Conservation (phyloP, 2,888 invertebrate genomes). For the Melanargia galathea region DNA sequence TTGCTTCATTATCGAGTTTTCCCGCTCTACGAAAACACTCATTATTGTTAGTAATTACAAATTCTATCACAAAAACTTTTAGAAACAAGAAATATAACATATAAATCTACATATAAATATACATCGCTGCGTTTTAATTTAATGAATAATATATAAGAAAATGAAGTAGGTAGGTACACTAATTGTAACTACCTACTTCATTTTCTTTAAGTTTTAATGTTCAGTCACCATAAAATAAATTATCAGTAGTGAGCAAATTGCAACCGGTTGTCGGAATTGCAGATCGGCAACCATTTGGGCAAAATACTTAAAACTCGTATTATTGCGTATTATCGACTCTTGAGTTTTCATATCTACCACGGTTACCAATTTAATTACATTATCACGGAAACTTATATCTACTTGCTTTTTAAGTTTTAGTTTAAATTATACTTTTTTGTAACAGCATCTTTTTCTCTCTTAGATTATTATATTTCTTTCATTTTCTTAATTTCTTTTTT, state of each 20-base stretch:
- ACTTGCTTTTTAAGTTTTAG: no score
- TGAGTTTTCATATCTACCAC: neutral
- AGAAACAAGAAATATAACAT: neutral
- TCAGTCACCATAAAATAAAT: neutral
- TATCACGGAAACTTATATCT: no score
- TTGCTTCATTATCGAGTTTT: constrained; percentile 6
- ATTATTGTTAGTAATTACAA: neutral
- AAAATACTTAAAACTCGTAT: neutral
- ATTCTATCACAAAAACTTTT: neutral
- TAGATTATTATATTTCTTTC: no score
- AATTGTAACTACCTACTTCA: neutral
- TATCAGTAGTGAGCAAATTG: neutral
- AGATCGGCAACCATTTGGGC: neutral
- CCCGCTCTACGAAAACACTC: neutral
- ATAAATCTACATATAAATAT: no score
- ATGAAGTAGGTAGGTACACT: no score
- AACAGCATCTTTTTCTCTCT: no score
- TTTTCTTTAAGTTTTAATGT: neutral
- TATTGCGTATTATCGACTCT: neutral
- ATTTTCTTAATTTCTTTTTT: no score
- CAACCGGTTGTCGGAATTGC: neutral
- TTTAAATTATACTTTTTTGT: no score
- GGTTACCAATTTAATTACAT: neutral
- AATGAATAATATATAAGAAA: no score
- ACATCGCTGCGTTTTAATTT: no score